Evolutionary conservation across 2,113 vertebrate genomes (phyloP), one percentile per base, ranked within the genome.

Genomic region (Erythrocercus mccallii): DNA sequence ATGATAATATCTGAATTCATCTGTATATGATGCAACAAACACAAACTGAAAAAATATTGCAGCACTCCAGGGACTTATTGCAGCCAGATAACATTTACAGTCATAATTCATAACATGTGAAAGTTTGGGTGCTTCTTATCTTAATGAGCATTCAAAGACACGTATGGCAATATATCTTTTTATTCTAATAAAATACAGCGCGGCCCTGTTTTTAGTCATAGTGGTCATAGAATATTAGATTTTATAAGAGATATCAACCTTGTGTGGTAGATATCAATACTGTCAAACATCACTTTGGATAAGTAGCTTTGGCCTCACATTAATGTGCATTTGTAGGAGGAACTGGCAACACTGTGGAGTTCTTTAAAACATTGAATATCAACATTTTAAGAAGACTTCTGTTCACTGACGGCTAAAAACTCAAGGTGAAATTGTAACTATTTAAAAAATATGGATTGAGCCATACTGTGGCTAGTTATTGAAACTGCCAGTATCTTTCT

Each of bases 171-270:
- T 28, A 3, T 8, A 25, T 7, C 2, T 68, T 71, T 71, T 80
- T 56, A 14, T 45, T 31, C 19, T 37, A 24, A 24, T 21, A 40
- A 47, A 62, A 22, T 17, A 35, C n/a, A n/a, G n/a, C 9, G 38
- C 38, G 10, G 12, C 38, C 38, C 38, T 12, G 12, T 8, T 72
- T 76, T 30, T 33, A 35, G 42, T 47, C 30, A 25, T 5, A 69
- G 37, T 27, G 51, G 4, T 0, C 1, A 7, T 1, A 38, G 22
- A 56, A 11, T 50, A 37, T 23, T 40, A 16, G 48, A 33, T 54
- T 82, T 69, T 47, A 25, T 4, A 72, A 30, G 6, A 6, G 15
- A 24, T 71, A 37, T 79, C 28, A 82, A 5, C 11, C 54, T 76
- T 44, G 1, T 38, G 10, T 57, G 45, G 17, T 28, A 37, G 40